A percentile compares a stretch with the other conserved stretches of the same genome.
Evolutionary conservation across 2,797 vertebrate genomes (phyloP).

Genomic region (Prionace glauca): DNA sequence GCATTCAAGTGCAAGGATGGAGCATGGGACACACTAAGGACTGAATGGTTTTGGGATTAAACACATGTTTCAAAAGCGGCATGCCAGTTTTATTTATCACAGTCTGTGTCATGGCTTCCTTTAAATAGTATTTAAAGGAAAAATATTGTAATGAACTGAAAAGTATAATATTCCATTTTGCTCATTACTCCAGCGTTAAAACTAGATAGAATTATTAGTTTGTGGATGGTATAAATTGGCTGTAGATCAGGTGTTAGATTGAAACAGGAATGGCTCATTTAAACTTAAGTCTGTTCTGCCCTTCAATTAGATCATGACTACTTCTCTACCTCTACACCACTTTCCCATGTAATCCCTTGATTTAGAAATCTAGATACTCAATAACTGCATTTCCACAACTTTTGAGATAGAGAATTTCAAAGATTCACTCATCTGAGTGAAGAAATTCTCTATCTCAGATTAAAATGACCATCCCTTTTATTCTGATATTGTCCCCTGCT

Average conservation of each 20-base stretch:
- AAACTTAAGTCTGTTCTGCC: no score
- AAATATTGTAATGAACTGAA: background rate
- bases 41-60: background rate
- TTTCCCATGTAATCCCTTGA: no score
- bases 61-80: background rate
- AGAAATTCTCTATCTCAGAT: no score
- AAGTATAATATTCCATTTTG: background rate
- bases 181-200: background rate
- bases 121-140: background rate
- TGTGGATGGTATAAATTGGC: background rate
- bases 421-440: no score
- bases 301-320: no score
- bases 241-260: background rate
- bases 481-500: no score
- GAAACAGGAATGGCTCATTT: no score
- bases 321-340: no score
- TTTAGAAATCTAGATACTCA: no score
- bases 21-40: background rate
- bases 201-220: background rate
- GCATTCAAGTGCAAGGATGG: background rate
- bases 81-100: background rate
- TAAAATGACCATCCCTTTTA: no score
- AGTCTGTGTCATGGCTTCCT: background rate
- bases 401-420: no score
- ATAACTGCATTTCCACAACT: no score